A percentile compares a stretch with the other conserved stretches of the same genome.
Evolutionary conservation across 1,140 invertebrate species (phyloP).

Genomic region (Brachionus sp.): DNA sequence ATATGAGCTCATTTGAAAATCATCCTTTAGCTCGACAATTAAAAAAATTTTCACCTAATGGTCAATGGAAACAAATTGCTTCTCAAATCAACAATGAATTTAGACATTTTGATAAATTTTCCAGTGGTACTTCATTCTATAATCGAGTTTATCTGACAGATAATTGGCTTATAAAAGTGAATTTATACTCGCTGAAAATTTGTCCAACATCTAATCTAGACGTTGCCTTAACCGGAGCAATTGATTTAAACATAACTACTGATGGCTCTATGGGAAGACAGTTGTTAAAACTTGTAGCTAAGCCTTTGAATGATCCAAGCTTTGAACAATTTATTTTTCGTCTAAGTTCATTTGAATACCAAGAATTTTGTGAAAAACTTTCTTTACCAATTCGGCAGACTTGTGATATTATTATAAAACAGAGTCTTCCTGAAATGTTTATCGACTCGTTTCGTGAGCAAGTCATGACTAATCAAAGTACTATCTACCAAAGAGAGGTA

Average conservation of each 20-base stretch:
- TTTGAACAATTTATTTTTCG: constrained; percentile 55
- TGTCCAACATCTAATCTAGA: constrained; percentile 70
- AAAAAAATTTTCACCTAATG: constrained; percentile 62
- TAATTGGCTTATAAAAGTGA: constrained; percentile 82
- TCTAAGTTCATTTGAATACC: constrained; percentile 72
- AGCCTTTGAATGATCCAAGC: not conserved
- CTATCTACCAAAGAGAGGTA: not conserved
- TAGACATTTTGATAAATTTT: constrained; percentile 71
- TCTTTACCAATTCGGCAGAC: constrained; percentile 70
- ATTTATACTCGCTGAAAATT: constrained; percentile 70
- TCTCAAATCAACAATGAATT: constrained; percentile 74
- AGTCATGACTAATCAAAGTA: constrained; percentile 68
- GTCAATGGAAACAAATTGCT: constrained; percentile 67
- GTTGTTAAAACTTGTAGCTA: constrained; percentile 69
- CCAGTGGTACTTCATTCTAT: constrained; percentile 63
- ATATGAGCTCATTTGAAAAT: constrained; percentile 65
- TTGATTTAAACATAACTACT: not conserved
- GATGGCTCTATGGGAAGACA: constrained; percentile 62
- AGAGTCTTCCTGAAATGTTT: constrained; percentile 75
- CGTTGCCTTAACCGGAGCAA: constrained; percentile 67
- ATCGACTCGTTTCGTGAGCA: constrained; percentile 75
- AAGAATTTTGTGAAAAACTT: constrained; percentile 73
- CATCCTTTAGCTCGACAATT: constrained; percentile 74
- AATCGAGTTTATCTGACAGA: constrained; percentile 71
- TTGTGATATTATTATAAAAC: constrained; percentile 73